These are phyloP conservation scores for Drosophila barbarae DNA, from an alignment of 2,888 invertebrate species.

Conservation along the genomic window DNA sequence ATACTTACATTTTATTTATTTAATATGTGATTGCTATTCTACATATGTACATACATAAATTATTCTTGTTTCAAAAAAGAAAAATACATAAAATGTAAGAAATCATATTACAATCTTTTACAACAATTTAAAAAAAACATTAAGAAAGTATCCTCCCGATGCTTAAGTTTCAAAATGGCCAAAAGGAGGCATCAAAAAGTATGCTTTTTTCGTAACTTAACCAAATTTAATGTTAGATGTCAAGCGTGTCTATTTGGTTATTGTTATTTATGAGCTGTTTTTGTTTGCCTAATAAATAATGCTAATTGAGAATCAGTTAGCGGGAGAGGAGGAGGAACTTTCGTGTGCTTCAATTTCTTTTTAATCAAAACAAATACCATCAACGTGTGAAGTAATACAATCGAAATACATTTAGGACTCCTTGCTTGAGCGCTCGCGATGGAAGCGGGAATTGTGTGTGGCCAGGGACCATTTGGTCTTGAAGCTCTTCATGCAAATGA, in stretches of 20 bases:
- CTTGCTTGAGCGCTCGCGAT: constrained; percentile 75
- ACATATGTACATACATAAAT: background rate
- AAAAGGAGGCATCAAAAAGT: background rate
- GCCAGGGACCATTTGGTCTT: constrained; percentile 80
- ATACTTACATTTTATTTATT: background rate
- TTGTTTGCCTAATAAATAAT: background rate
- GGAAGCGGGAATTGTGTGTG: constrained; percentile 79
- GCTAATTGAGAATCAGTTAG: constrained; percentile 1
- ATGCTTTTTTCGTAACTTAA: background rate
- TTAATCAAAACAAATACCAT: background rate
- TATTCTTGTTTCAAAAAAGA: background rate
- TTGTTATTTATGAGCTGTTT: background rate
- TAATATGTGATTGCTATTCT: background rate
- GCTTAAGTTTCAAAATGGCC: background rate
- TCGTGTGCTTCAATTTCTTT: background rate
- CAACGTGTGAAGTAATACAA: too few species aligned
- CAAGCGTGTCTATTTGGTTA: background rate
- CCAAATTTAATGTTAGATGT: background rate
- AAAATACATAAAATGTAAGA: background rate
- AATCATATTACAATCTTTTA: too few species aligned
- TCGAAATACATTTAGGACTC: constrained; percentile 44
- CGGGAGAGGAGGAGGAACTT: background rate
- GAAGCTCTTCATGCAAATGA: constrained; percentile 77
- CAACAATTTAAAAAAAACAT: background rate
- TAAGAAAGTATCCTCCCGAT: background rate